phyloP scores from a whole-genome alignment of 2,888 invertebrate species.

The Allophyes oxyacanthae region DNA sequence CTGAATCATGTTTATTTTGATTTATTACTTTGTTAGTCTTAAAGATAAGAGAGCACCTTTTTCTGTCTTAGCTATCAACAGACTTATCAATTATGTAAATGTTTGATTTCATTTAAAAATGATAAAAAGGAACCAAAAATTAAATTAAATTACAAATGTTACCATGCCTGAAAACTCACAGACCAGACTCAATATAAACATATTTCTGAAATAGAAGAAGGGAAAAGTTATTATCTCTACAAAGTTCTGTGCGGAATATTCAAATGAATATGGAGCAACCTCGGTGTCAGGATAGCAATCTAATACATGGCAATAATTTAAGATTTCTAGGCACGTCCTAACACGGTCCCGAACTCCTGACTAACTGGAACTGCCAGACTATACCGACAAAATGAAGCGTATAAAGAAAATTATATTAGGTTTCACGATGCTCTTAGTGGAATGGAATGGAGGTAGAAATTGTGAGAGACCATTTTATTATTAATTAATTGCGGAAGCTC shows the following conservation, averaged over 20 bases:
- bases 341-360: conserved; percentile 15
- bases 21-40: conserved; percentile 13
- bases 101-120: no score
- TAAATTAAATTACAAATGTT: no score
- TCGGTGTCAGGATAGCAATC: conserved; percentile 35
- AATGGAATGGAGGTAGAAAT: conserved; percentile 18
- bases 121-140: no score
- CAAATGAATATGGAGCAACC: conserved; percentile 33
- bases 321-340: conserved; percentile 50
- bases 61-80: background rate
- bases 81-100: no score
- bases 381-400: conserved; percentile 20
- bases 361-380: conserved; percentile 29
- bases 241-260: conserved; percentile 20
- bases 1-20: conserved; percentile 8
- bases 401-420: conserved; percentile 21
- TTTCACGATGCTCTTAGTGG: conserved; percentile 21
- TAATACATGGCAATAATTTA: conserved; percentile 49
- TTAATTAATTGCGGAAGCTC: conserved; percentile 11
- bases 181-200: no score
- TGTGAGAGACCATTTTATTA: conserved; percentile 20
- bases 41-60: background rate
- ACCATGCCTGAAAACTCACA: no score
- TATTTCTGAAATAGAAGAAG: conserved; percentile 4
- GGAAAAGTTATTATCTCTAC: conserved; percentile 17